Percentiles rank a stretch among this genome's conserved stretches.
These are phyloP conservation scores for Orchesella cincta DNA, from an alignment of 1,140 invertebrate species.

Conservation along the genomic window DNA sequence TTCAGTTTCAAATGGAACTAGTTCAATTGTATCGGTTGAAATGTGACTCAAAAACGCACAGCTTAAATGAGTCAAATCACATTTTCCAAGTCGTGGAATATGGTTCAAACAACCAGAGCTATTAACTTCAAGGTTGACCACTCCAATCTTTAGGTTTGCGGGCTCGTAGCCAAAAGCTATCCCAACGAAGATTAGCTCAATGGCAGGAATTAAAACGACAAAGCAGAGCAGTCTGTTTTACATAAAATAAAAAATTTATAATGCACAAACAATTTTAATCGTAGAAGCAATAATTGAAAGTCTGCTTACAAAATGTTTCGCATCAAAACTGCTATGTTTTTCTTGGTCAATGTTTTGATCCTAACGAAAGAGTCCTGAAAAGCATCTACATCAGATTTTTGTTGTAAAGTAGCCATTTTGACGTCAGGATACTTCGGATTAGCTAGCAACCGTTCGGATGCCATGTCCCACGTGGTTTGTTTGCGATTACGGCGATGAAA, in stretches of 20 bases:
- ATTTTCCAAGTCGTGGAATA: background rate
- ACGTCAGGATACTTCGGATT: too few species aligned
- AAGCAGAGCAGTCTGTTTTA: too few species aligned
- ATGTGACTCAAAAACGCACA: background rate
- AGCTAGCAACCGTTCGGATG: background rate
- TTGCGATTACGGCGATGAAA: too few species aligned
- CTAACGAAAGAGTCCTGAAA: background rate
- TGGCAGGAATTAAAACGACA: too few species aligned
- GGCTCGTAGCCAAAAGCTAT: background rate
- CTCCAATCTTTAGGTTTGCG: background rate
- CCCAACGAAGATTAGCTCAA: background rate
- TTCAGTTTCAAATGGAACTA: background rate
- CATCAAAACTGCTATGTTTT: background rate
- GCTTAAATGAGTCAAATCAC: conserved; percentile 7
- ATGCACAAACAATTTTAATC: background rate
- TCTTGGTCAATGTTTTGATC: background rate
- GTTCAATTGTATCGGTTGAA: background rate
- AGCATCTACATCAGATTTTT: too few species aligned
- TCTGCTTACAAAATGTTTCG: background rate
- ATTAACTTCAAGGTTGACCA: conserved; percentile 6
- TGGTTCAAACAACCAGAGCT: background rate
- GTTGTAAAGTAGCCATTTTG: too few species aligned
- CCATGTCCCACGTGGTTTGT: background rate
- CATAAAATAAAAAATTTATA: too few species aligned
- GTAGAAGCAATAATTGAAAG: background rate